Evolutionary conservation across 2,113 vertebrate genomes (phyloP), one percentile per base, ranked within the genome.

Genomic region (Lates calcarifer): DNA sequence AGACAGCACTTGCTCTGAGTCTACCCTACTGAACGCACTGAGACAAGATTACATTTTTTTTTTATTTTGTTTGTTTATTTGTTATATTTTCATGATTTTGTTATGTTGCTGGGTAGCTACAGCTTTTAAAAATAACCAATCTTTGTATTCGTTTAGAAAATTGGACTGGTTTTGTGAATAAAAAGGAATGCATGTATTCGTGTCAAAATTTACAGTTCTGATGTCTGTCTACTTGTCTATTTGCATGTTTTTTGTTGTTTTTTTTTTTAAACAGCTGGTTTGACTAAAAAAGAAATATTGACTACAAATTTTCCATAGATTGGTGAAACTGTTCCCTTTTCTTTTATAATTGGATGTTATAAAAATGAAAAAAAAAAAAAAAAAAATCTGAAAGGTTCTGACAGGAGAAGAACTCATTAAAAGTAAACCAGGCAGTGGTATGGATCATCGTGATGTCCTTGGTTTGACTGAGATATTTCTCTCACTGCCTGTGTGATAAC

Each of bases 101-200:
- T 94, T 92, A 93, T 86, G 90, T 94, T 94, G 92, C 92, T 92
- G 93, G 91, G 89, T 95, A 95, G 93, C 96, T 95, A 93, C 96
- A 96, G 95, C 96, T 96, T 96, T 96, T 95, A 95, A 94, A 90
- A 97, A 94, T 91, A 95, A 96, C 96, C 96, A 94, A 97, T 98
- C 96, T 98, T 98, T 99, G 97, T 98, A 98, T 97, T 97, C 95
- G 97, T 98, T 97, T 98, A 98, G 97, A 96, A 93, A 96, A 96
- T 96, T 97, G 96, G 96, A 97, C 96, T 97, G 97, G 92, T 97
- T 98, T 98, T 98, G 98, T 99, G 97, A 98, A 98, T 98, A 99
- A 98, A 96, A 98, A 98, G 95, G 95, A 98, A 98, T 98, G 97
- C 97, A 99, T 99, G 98, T 98, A 95, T 96, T 98, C 93, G 97